Evolutionary conservation across 37 sponge, comb jelly and placozoan genomes (phyloP).

Genomic region (Halisarca cf. caerulea): DNA sequence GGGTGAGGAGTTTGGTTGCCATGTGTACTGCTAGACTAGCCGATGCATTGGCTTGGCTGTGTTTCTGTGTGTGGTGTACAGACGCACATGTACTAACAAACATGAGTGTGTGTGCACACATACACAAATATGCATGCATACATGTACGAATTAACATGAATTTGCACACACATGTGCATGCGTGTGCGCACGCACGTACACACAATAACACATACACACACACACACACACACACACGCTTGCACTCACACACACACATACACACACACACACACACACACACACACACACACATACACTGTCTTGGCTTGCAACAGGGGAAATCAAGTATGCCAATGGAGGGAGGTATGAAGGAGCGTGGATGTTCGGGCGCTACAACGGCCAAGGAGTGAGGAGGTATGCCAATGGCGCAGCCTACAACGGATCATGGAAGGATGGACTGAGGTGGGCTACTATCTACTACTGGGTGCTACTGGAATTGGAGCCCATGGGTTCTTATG

Average conservation of each 20-base stretch:
- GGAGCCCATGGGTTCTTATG: too few relatives aligned
- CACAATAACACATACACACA: background rate
- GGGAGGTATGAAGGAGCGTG: constrained; percentile 81
- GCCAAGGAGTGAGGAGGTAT: constrained; percentile 75
- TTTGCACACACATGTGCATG: background rate
- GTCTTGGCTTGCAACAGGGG: constrained; percentile 50
- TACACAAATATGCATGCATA: too few relatives aligned
- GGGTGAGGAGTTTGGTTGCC: too few relatives aligned
- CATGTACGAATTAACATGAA: too few relatives aligned
- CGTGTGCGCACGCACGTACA: background rate
- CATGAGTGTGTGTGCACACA: too few relatives aligned
- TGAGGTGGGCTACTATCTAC: constrained; percentile 14
- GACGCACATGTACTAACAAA: too few relatives aligned
- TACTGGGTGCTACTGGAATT: too few relatives aligned
- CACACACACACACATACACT: background rate
- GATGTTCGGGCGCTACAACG: constrained; percentile 70
- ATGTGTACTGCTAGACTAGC: too few relatives aligned
- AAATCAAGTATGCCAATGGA: constrained; percentile 65
- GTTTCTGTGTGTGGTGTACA: too few relatives aligned
- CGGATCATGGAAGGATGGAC: constrained; percentile 78
- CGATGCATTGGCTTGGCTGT: too few relatives aligned
- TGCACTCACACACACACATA: background rate
- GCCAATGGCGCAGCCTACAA: constrained; percentile 65
- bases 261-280: constrained; percentile 14
- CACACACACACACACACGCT: background rate